A percentile compares a stretch with the other conserved stretches of the same genome.
These are phyloP conservation scores for Brachionus rotundiformis DNA, from an alignment of 1,140 invertebrate species.

Conservation along the genomic window DNA sequence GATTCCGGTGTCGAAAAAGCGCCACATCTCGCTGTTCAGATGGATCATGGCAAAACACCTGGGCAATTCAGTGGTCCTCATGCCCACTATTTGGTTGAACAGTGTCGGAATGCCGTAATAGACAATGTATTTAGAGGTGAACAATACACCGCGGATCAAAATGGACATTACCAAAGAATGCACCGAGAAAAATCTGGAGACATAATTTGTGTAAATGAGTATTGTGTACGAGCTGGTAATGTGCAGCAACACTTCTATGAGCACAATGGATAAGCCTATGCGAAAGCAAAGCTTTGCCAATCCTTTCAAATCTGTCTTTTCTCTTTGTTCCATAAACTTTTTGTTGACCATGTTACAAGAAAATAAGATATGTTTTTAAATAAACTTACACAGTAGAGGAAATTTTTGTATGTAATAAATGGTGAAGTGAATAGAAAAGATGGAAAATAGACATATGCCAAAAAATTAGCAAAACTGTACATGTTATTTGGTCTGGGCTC, in stretches of 20 bases:
- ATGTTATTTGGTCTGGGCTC: neutral
- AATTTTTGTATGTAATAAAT: conserved; percentile 42
- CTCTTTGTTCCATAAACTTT: neutral
- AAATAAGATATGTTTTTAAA: neutral
- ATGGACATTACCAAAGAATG: neutral
- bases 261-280: neutral
- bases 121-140: conserved; percentile 35
- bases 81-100: conserved; percentile 9
- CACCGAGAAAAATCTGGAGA: neutral
- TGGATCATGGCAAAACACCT: conserved; percentile 34
- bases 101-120: conserved; percentile 27
- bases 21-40: conserved; percentile 45
- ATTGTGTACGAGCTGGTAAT: neutral
- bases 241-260: neutral
- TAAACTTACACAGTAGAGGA: neutral
- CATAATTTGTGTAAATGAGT: conserved; percentile 1
- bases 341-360: no score
- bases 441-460: conserved; percentile 32
- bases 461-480: conserved; percentile 15
- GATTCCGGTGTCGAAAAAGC: conserved; percentile 47
- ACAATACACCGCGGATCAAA: neutral
- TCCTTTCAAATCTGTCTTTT: neutral
- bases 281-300: neutral
- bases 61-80: conserved; percentile 23
- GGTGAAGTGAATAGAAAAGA: conserved; percentile 37